phyloP scores from a whole-genome alignment of 2,888 invertebrate species.

The Thereva nobilitata region DNA sequence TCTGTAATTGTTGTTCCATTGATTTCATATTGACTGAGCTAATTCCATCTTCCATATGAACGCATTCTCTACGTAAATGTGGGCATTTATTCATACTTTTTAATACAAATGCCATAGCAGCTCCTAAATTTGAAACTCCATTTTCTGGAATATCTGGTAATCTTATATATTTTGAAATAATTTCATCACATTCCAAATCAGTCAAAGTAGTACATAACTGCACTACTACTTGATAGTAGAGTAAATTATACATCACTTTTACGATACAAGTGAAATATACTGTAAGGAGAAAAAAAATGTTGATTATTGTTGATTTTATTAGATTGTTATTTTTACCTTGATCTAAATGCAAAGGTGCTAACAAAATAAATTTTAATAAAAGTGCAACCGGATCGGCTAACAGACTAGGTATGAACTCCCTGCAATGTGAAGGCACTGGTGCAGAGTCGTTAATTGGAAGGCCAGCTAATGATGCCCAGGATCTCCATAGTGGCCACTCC shows the following conservation, averaged over 20 bases:
- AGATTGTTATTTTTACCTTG: slow-evolving; percentile 66
- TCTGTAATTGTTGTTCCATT: slow-evolving; percentile 68
- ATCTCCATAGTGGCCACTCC: slow-evolving; percentile 64
- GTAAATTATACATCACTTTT: slow-evolving; percentile 83
- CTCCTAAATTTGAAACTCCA: slow-evolving; percentile 49
- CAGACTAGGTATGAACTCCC: slow-evolving; percentile 73
- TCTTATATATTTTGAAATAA: slow-evolving; percentile 52
- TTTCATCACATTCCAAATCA: slow-evolving; percentile 66
- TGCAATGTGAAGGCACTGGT: slow-evolving; percentile 56
- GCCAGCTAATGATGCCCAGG: slow-evolving; percentile 58
- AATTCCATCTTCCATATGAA: slow-evolving; percentile 48
- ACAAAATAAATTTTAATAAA: slow-evolving; percentile 82
- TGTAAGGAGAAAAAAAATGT: slow-evolving; percentile 55
- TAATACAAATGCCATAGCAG: slow-evolving; percentile 56
- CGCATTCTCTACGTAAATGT: slow-evolving; percentile 53
- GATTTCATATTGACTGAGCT: slow-evolving; percentile 54
- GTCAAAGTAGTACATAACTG: slow-evolving; percentile 74
- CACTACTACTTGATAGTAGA: slow-evolving; percentile 86
- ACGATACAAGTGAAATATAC: slow-evolving; percentile 88
- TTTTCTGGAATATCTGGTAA: slow-evolving; percentile 35
- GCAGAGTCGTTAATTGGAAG: slow-evolving; percentile 53
- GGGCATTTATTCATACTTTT: slow-evolving; percentile 52
- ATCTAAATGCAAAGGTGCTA: slow-evolving; percentile 83
- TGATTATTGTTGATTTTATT: neutral
- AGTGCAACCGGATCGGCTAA: slow-evolving; percentile 85